phyloP scores from a whole-genome alignment of 2,888 invertebrate species.

The Tanytarsus gracilentus region DNA sequence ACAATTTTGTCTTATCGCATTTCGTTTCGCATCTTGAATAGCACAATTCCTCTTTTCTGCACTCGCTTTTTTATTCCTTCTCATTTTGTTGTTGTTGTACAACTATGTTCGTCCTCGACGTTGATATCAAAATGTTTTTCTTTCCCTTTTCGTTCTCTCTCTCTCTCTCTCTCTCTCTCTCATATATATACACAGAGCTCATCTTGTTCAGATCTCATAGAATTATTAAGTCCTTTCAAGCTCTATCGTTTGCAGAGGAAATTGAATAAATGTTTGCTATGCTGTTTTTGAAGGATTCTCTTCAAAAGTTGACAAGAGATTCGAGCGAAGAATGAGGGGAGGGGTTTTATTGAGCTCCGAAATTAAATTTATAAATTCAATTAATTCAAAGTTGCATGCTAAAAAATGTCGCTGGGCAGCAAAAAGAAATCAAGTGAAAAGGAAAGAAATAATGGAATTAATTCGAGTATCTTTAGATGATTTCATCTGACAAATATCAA shows the following conservation, averaged over 20 bases:
- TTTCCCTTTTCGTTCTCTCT: conserved; percentile 2
- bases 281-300: conserved; percentile 1
- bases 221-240: neutral
- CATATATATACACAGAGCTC: neutral
- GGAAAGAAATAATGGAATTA: too few species aligned
- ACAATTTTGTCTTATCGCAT: conserved; percentile 26
- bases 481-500: too few species aligned
- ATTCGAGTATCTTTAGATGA: too few species aligned
- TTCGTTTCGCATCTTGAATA: conserved; percentile 15
- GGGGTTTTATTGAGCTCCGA: too few species aligned
- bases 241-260: neutral
- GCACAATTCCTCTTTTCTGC: neutral
- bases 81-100: neutral
- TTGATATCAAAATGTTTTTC: neutral
- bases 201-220: neutral
- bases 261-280: conserved; percentile 20
- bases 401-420: too few species aligned
- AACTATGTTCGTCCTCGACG: neutral
- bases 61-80: neutral
- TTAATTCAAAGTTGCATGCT: too few species aligned
- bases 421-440: too few species aligned
- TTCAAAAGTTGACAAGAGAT: too few species aligned
- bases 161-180: neutral
- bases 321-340: too few species aligned
- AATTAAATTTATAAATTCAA: too few species aligned